Evolutionary conservation across 2,113 vertebrate species (phyloP), one percentile per base, ranked within the genome.

Genomic region (Desmodus rotundus): DNA sequence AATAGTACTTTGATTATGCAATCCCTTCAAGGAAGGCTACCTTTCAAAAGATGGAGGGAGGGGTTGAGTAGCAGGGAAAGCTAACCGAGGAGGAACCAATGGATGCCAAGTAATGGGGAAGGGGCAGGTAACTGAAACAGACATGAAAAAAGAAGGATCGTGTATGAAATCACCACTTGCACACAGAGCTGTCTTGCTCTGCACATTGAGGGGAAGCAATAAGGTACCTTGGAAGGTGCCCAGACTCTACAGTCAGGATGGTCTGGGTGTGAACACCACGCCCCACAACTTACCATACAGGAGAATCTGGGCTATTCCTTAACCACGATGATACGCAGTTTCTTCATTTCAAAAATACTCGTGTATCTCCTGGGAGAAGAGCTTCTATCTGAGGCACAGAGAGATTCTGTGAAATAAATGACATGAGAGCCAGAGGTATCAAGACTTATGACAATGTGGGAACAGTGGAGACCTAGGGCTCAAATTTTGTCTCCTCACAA

Each of bases 341-440:
- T 87, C 67, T 56, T 93, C 89, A 83, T 70, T 83, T 96, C 45
- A 89, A 70, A 91, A 88, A 50, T 54, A 76, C 16, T 36, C 50
- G 54, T 5, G 4, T 38, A 33, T 24, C 26, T 72, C 16, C 38
- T 87, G 4, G 33, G 20, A 80, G 45, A 96, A 84, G 43, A 87
- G 63, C 26, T 54, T 20, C 65, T 85, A 47, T 67, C n/a, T 6
- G 26, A 80, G 43, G n/a, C 56, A 41, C 26, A 84, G 82, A 95
- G 36, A 22, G 20, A 87, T 8, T 45, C 4, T 65, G 36, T 50
- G 52, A 77, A 80, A 83, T 56, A 58, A 36, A 82, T 33, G 22
- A 76, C 28, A 78, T 5, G 22, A 76, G 43, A 70, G 50, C 15
- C 47, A 54, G 0, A 43, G 50, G 15, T 16, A 47, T 45, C 16